Evolutionary conservation across 2,797 vertebrate genomes (phyloP).

Genomic region (Pseudopleuronectes americanus): DNA sequence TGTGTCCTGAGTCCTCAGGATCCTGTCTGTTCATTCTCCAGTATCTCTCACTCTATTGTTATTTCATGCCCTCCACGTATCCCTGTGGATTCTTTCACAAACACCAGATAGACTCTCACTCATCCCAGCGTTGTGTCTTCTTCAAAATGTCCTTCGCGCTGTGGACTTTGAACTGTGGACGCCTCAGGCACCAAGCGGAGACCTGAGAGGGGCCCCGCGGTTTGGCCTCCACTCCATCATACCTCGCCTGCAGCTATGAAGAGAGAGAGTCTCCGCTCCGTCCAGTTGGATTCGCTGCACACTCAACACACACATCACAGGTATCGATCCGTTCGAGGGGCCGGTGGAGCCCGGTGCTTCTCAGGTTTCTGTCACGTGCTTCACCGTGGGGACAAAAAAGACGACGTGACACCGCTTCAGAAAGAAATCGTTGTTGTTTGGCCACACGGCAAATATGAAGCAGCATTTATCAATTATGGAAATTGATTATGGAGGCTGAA

Average conservation of each 20-base stretch:
- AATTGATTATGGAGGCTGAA: neutral
- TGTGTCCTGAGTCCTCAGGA: neutral
- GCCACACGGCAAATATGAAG: conserved; percentile 23
- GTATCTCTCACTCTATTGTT: conserved; percentile 37
- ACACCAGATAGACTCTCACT: conserved; percentile 53
- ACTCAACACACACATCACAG: conserved; percentile 59
- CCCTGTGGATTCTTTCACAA: conserved; percentile 51
- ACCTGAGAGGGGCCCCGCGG: conserved; percentile 56
- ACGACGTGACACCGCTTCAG: conserved; percentile 46
- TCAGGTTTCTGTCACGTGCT: conserved; percentile 53
- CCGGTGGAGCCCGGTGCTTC: conserved; percentile 38
- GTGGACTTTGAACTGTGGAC: conserved; percentile 65
- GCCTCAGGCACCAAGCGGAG: conserved; percentile 62
- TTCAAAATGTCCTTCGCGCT: conserved; percentile 53
- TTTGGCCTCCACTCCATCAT: conserved; percentile 69
- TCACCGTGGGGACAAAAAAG: conserved; percentile 37
- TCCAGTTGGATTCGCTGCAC: conserved; percentile 46
- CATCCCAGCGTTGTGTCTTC: conserved; percentile 41
- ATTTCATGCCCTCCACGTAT: conserved; percentile 34
- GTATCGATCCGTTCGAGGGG: conserved; percentile 55
- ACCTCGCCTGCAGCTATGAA: conserved; percentile 63
- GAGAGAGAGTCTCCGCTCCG: conserved; percentile 21
- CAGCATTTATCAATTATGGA: conserved; percentile 27
- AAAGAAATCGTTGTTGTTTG: conserved; percentile 30
- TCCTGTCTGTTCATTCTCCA: neutral